Base-by-base conservation (phyloP, 2,113 vertebrate genomes). In the Nannospalax galili region DNA sequence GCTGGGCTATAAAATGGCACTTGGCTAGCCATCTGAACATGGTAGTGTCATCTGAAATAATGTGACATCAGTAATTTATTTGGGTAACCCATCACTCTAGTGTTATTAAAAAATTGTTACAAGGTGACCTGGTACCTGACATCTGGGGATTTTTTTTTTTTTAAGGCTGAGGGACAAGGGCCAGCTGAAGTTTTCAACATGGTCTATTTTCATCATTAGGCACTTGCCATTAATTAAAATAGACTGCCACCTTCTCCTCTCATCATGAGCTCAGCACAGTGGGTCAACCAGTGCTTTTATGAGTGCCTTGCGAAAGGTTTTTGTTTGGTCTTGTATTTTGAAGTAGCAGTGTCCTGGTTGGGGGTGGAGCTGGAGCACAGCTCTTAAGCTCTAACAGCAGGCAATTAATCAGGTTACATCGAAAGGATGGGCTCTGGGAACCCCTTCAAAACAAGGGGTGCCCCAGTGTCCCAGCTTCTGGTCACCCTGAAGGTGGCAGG, bases 171-270 rank as follows among this genome's bases (percentile, higher is more conserved):
- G 62, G 35, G 48, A 28, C 28, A 88, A 87, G 72, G 69, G 79
- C 64, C 78, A 75, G 45, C 1, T 37, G 65, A 64, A 81, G 90
- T 95, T 95, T 64, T 70, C 85, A 93, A 40, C 17, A 45, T 45
- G 56, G 64, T 97, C 78, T 96, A 90, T 96, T 96, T 94, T 94
- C 58, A 72, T 96, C 84, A 45, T 80, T 93, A 96, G 67, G 35
- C 84, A 45, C 62, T 95, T 87, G 92, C 35, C 84, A 85, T 56
- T 93, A 87, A 93, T 95, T 87, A 97, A 96, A 97, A 96, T 94
- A 97, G 91, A 88, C 77, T 16, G 22, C 91, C 92, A 96, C 62
- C 95, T 96, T 87, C 79, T 86, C 70, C 70, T 92, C 84, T 52
- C 60, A 30, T 84, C 67, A n/a, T 74, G 65, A 0, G 0, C 52